phyloP scores from a whole-genome alignment of 2,797 vertebrate species.

The Lepilemur septentrionalis region DNA sequence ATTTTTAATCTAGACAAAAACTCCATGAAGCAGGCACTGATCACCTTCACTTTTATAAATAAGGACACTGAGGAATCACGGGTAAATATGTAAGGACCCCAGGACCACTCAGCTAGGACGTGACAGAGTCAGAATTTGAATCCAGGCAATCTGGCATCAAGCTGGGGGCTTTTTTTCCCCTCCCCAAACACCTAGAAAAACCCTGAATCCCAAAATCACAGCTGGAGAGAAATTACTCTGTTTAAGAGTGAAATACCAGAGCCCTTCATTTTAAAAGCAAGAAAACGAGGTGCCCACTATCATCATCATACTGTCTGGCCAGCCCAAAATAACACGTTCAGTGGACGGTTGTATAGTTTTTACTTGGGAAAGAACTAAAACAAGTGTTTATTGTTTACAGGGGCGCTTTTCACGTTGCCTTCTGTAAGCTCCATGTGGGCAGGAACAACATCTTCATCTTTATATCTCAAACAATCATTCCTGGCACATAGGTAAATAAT shows the following conservation, averaged over 20 bases:
- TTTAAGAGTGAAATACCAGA: constrained; percentile 34
- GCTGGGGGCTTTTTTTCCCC: not conserved
- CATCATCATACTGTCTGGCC: not conserved
- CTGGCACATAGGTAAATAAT: not conserved
- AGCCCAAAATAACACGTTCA: not conserved
- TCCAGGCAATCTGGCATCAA: not conserved
- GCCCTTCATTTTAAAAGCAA: not conserved
- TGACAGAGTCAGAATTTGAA: constrained; percentile 16
- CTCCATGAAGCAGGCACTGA: not conserved
- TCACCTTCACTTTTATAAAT: constrained; percentile 14
- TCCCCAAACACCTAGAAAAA: constrained; percentile 13
- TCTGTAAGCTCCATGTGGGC: not conserved
- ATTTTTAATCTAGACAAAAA: not conserved
- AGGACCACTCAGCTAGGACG: not conserved
- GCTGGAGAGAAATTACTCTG: constrained; percentile 15
- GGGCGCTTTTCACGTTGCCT: not conserved
- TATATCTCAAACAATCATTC: not conserved
- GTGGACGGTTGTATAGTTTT: not conserved
- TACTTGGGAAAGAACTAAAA: not conserved
- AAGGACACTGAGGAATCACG: not conserved
- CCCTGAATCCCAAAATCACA: constrained; percentile 23
- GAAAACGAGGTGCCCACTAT: not conserved
- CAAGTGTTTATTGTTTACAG: not conserved
- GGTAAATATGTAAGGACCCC: not conserved
- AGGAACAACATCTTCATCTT: not conserved